Evolutionary conservation across 2,888 invertebrate genomes (phyloP), one percentile per base, ranked within the genome.

Genomic region (Cenopis cana): DNA sequence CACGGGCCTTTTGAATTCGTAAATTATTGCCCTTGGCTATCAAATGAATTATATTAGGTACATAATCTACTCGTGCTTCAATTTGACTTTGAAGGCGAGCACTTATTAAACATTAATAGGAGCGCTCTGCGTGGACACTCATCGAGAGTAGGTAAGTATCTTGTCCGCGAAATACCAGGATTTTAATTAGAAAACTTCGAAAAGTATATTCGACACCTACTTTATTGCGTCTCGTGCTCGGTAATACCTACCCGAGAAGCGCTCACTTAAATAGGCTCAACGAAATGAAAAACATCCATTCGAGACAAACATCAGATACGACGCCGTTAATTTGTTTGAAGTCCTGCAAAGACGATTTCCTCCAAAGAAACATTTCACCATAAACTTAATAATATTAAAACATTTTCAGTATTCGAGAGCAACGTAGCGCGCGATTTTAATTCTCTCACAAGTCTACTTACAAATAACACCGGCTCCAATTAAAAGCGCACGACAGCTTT

Each of bases 1-100:
- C 89, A 86, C 88, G 87, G 88, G 88, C 87, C 89, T 89, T 91
- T 92, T 92, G 93, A 93, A 93, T 93, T 91, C 89, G 85, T 90
- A 90, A 93, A 90, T 90, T 89, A 91, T 89, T 89, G 87, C 86
- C 83, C 83, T 83, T 82, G 81, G 85, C 86, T 85, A 88, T 86
- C 87, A 85, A 88, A 89, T 89, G 82, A 88, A 88, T 90, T 60
- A 61, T 72, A 67, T 71, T 71, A n/a, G n/a, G n/a, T n/a, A 71
- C 61, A 71, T 71, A 56, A 71, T 67, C 54, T 70, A 59, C 70
- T 71, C 61, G 54, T 67, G 56, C 67, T 71, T 50, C 67, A 67
- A 64, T 41, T 72, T 54, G 33, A 65, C 69, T 72, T 69, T 72
- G 54, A 64, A 65, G 65, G 57, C 68, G n/a, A 49, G 59, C 55